Conservation (phyloP, 2,113 vertebrate genomes). For the Sylvietta virens region DNA sequence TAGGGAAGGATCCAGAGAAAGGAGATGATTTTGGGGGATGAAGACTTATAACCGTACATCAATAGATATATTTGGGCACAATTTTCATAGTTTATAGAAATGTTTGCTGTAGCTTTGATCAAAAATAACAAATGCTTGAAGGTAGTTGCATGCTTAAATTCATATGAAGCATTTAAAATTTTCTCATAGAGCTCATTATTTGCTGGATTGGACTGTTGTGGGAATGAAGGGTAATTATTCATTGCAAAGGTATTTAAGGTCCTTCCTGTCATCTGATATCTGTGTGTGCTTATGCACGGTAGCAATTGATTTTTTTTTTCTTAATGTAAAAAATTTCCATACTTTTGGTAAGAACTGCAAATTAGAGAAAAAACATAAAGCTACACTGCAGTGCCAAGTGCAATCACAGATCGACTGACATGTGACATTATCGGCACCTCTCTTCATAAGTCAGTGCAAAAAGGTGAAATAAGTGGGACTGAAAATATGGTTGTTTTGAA, state of each 20-base stretch:
- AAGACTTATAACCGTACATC: neutral
- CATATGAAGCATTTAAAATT: neutral
- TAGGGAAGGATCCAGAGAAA: neutral
- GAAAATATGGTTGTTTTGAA: neutral
- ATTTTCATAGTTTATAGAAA: neutral
- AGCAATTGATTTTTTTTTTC: neutral
- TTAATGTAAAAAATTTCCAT: neutral
- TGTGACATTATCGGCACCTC: neutral
- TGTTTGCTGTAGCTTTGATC: neutral
- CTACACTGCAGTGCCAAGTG: neutral
- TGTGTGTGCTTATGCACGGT: neutral
- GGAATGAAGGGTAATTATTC: neutral
- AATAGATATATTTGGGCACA: neutral
- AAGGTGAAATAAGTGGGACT: neutral
- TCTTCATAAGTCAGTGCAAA: neutral
- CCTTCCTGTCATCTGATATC: neutral
- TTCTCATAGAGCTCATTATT: neutral
- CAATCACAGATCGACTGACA: rapidly evolving
- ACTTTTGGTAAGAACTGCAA: neutral
- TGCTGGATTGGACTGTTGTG: neutral
- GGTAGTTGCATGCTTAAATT: neutral
- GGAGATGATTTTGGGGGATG: neutral
- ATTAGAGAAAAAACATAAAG: neutral
- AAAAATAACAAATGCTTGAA: neutral
- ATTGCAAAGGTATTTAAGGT: neutral